Conservation (phyloP, 2,797 vertebrate species). For the Smutsia gigantea region DNA sequence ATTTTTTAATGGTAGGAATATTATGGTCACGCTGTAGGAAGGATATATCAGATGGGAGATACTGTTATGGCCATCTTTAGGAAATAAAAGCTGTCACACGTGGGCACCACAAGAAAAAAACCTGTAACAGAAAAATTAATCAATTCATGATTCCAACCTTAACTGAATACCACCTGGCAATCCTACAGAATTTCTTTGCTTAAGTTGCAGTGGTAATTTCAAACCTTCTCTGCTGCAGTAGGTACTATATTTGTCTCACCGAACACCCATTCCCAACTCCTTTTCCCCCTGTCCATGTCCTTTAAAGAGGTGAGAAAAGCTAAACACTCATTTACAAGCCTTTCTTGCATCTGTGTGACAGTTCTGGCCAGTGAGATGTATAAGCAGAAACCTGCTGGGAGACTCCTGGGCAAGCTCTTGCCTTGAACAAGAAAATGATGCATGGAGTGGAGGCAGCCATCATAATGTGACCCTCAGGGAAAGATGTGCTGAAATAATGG, state of each 20-base stretch:
- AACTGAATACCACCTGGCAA: neutral
- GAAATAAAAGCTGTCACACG: constrained; percentile 3
- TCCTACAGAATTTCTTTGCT: neutral
- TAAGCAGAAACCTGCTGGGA: neutral
- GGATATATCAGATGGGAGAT: neutral
- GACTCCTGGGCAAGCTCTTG: neutral
- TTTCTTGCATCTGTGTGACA: neutral
- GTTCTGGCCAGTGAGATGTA: neutral
- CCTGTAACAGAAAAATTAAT: neutral
- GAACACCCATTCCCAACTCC: neutral
- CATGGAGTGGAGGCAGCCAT: neutral
- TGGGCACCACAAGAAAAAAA: neutral
- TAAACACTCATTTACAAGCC: neutral
- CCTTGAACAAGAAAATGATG: neutral
- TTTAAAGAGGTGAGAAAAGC: neutral
- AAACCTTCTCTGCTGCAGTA: neutral
- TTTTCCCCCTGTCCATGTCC: neutral
- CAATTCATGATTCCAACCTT: neutral
- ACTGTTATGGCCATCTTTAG: neutral
- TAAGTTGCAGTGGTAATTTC: neutral
- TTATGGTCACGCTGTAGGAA: neutral
- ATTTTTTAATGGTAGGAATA: neutral
- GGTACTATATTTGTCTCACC: neutral
- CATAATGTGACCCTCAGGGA: neutral
- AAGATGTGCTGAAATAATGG: neutral